A percentile compares a stretch with the other conserved stretches of the same genome.
Conservation (phyloP, 1,140 invertebrate species). For the Pinna nobilis region DNA sequence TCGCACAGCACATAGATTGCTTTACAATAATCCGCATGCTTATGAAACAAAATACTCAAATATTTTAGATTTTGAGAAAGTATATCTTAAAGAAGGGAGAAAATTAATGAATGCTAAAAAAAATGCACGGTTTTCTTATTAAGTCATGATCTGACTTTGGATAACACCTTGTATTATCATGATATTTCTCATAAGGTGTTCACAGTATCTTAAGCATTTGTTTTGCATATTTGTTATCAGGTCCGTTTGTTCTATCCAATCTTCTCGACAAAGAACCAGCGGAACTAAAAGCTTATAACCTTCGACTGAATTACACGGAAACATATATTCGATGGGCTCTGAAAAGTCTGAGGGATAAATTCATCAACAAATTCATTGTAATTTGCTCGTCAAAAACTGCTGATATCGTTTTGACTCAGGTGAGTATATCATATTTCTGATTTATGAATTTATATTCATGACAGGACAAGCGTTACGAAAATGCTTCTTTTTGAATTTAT, state of each 20-base stretch:
- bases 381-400: constrained; percentile 46
- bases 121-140: not conserved
- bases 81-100: too few relatives aligned
- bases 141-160: not conserved
- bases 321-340: constrained; percentile 34
- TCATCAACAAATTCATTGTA: constrained; percentile 42
- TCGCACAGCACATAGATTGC: too few relatives aligned
- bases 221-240: constrained; percentile 37
- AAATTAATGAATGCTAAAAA: not conserved
- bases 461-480: not conserved
- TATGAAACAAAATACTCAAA: too few relatives aligned
- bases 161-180: not conserved
- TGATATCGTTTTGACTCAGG: constrained; percentile 49
- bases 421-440: constrained; percentile 5
- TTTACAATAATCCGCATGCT: too few relatives aligned
- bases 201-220: not conserved
- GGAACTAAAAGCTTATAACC: constrained; percentile 45
- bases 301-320: constrained; percentile 28
- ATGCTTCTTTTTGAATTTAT: not conserved
- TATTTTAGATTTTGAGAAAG: too few relatives aligned
- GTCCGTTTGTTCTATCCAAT: constrained; percentile 41
- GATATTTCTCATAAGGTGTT: not conserved
- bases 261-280: constrained; percentile 34
- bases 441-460: not conserved
- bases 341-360: constrained; percentile 49